Base-by-base conservation (phyloP, 2,888 invertebrate species). In the Nowickia ferox region DNA sequence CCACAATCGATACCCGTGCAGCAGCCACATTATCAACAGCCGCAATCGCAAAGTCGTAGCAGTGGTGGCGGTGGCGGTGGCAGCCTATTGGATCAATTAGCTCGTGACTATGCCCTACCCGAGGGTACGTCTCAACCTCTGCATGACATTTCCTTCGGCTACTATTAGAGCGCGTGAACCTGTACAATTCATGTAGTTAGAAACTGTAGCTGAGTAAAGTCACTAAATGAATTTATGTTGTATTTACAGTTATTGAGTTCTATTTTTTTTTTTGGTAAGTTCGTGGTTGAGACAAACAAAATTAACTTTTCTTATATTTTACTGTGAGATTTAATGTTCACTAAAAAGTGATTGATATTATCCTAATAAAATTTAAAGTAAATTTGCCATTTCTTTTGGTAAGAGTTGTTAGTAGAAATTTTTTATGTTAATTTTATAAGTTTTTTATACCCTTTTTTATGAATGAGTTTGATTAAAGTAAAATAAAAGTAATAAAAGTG, bases 71-170 rank as follows among this genome's bases (percentile, higher is more conserved):
- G 91, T 30, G 90, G 92, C 11, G 91, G 93, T 19, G 93, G 94
- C 19, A 95, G 95, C 40, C 93, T 97, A 92, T 93, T 97, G 65
- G 97, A 97, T 91, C 96, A 97, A 90, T 94, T 97, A 71, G 95
- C 97, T 69, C 96, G 96, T 90, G 97, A 97, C 89, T 97, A 96
- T 90, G 95, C 96, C 13, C 92, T 97, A 66, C 97, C 97, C 0
- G 94, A 95, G 87, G 95, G 95, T 40, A 94, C 95, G 10, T 94
- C 96, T 0, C 94, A 95, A 51, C 95, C 97, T 0, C 93, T 96
- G 51, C 97, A 97, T 90, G 97, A 97, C 90, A 97, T 97, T 92
- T 95, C 96, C 84, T 97, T 97, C 91, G 96, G 97, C 89, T 96
- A 96, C 92, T 96, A 96, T 92, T 96, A 95, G 93, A 59, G 65